Evolutionary conservation across 2,797 vertebrate genomes (phyloP), one percentile per base, ranked within the genome.

Genomic region (Falco novaeseelandiae): DNA sequence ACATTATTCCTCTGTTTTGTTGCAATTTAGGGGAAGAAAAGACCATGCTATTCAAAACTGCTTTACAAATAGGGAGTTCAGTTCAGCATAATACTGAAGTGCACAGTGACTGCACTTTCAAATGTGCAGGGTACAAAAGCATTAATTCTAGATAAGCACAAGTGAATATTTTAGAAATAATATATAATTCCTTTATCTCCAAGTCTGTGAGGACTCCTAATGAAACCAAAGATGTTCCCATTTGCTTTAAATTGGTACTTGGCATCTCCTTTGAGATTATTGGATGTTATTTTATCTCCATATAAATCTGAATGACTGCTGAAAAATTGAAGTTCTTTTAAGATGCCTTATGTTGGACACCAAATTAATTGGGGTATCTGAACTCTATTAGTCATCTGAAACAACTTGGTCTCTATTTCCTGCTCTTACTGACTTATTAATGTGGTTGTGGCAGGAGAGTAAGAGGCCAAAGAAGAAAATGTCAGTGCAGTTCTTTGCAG

Each of bases 351-450:
- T 67, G 30, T 76, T 88, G 42, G 25, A 19, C 58, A 79, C 54
- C 38, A 58, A 76, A 91, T 92, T 96, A 96, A 90, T 90, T 95
- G 83, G 73, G 62, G 70, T 94, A 73, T 84, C 66, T 97, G 96
- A 96, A 95, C 94, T 90, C 80, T 73, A 38, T 90, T 93, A 96
- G 77, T 92, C 67, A 83, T 87, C 55, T 92, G 88, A 93, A 96
- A 77, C 74, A 77, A 40, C 54, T 71, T 67, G 30, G 16, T 88
- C 83, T 87, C 18, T 52, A 46, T 89, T 93, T 92, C 40, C 40
- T 51, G 36, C 55, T 80, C 66, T 34, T 87, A 57, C 30, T 93
- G 74, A 88, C 85, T 89, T 90, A 57, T 73, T 90, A 73, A 72
- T 76, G 29, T 57, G 59, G 14, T 67, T 65, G 63, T 63, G 78